phyloP scores from a whole-genome alignment of 1,140 invertebrate species.

The Globodera rostochiensis region DNA sequence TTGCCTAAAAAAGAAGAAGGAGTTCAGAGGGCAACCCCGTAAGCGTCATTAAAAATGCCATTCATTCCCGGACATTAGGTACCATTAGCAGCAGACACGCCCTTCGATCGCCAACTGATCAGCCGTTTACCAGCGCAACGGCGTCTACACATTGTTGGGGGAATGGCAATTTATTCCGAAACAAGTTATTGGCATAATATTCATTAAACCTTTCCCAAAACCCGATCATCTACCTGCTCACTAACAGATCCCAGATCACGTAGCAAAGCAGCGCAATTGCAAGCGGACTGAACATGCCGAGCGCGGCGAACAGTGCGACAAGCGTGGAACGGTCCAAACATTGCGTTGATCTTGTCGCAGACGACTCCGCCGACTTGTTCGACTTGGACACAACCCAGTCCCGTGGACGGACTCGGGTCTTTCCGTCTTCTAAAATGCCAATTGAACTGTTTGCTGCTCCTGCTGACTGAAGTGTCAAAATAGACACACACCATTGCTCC shows the following conservation, averaged over 20 bases:
- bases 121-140: background rate
- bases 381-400: background rate
- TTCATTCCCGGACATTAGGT: background rate
- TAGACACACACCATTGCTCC: background rate
- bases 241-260: constrained; percentile 14
- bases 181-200: too few relatives aligned
- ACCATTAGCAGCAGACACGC: background rate
- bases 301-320: constrained; percentile 6
- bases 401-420: constrained; percentile 6
- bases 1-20: background rate
- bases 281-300: constrained; percentile 2
- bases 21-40: background rate
- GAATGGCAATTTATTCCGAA: background rate
- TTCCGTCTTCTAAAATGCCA: constrained; percentile 11
- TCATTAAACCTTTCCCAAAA: too few relatives aligned
- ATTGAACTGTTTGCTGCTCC: background rate
- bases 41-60: too few relatives aligned
- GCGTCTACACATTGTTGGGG: background rate
- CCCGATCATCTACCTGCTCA: constrained; percentile 1
- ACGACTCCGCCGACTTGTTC: background rate
- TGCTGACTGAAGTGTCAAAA: background rate
- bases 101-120: background rate
- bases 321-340: constrained; percentile 12
- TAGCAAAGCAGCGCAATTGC: background rate
- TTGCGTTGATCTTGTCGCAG: background rate